These are phyloP conservation scores for Mantis religiosa DNA, from an alignment of 2,888 invertebrate genomes.

Conservation along the genomic window DNA sequence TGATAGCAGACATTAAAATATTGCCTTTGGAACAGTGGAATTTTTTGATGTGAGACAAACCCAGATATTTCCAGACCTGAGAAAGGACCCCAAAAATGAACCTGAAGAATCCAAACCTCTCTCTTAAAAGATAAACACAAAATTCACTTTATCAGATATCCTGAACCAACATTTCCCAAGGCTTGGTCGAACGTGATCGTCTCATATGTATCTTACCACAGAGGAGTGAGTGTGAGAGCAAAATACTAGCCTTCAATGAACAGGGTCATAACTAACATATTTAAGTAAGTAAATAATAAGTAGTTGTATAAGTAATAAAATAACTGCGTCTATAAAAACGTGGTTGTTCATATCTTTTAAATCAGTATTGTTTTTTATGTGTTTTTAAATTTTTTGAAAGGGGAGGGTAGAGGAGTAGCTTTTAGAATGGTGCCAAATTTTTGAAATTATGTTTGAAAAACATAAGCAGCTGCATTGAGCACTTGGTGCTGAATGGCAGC, in stretches of 20 bases:
- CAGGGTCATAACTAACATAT: constrained; percentile 33
- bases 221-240: constrained; percentile 6
- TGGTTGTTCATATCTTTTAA: constrained; percentile 23
- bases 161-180: neutral
- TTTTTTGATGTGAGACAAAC: neutral
- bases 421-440: constrained; percentile 18
- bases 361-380: constrained; percentile 32
- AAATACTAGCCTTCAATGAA: constrained; percentile 34
- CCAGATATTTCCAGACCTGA: neutral
- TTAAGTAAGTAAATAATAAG: constrained; percentile 29
- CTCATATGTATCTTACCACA: neutral
- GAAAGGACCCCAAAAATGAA: neutral
- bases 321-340: constrained; percentile 30
- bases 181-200: neutral
- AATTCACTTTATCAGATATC: neutral
- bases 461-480: neutral
- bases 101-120: constrained; percentile 13
- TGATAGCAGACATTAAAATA: neutral
- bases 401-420: constrained; percentile 27
- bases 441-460: neutral
- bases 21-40: neutral
- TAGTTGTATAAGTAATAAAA: constrained; percentile 29
- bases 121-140: neutral
- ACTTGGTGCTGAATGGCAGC: neutral
- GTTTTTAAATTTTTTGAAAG: constrained; percentile 31